A percentile compares a stretch with the other conserved stretches of the same genome.
Evolutionary conservation across 2,888 invertebrate genomes (phyloP).

Genomic region (Horisme vitalbata): DNA sequence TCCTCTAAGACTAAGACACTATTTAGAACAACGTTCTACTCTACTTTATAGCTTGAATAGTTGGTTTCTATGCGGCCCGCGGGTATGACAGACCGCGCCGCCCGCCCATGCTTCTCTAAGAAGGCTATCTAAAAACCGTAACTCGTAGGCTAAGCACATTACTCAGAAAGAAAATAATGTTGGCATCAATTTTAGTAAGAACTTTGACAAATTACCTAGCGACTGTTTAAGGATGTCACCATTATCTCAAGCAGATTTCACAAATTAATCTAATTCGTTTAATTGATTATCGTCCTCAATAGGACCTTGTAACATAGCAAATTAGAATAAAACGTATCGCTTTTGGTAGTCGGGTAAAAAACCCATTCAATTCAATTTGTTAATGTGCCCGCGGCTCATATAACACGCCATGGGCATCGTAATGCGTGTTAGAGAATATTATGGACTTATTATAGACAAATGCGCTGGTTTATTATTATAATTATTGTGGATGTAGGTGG

Average conservation of each 20-base stretch:
- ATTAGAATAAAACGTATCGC: slow-evolving; percentile 5
- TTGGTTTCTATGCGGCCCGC: not conserved
- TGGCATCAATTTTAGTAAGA: slow-evolving; percentile 16
- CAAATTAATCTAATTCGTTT: slow-evolving; percentile 27
- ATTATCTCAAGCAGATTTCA: slow-evolving; percentile 31
- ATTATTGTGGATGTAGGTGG: slow-evolving; percentile 31
- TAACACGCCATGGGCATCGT: slow-evolving; percentile 30
- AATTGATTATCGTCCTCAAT: slow-evolving; percentile 21
- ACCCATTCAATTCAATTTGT: slow-evolving; percentile 35
- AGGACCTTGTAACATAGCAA: slow-evolving; percentile 14
- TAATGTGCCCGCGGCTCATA: slow-evolving; percentile 34
- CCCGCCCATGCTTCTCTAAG: slow-evolving; percentile 9
- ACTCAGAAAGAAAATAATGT: slow-evolving; percentile 6
- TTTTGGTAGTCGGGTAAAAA: slow-evolving; percentile 9
- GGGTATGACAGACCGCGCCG: not conserved
- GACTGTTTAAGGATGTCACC: slow-evolving; percentile 10
- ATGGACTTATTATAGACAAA: slow-evolving; percentile 35
- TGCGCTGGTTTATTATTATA: slow-evolving; percentile 47
- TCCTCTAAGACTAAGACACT: too few species aligned
- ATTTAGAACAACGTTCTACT: too few species aligned
- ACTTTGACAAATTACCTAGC: slow-evolving; percentile 15
- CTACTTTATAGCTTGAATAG: too few species aligned
- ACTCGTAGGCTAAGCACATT: slow-evolving; percentile 6
- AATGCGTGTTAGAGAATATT: slow-evolving; percentile 31
- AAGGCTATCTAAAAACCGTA: slow-evolving; percentile 16